Evolutionary conservation across 2,797 vertebrate species (phyloP).

Genomic region (Propithecus deckenii): DNA sequence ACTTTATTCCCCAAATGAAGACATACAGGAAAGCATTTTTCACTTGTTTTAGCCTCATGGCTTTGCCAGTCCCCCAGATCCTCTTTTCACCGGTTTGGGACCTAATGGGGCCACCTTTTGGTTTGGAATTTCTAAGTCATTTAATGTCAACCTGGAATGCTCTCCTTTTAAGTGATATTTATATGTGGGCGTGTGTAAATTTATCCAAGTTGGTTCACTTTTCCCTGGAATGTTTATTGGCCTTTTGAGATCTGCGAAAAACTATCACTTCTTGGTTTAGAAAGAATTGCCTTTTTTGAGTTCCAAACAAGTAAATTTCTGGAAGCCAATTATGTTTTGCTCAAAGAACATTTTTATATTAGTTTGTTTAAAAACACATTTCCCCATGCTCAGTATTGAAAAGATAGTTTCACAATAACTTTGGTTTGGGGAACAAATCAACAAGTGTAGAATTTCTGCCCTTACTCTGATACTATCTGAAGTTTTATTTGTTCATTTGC

Average conservation of each 20-base stretch:
- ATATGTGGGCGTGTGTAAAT: background rate
- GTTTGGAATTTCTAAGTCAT: background rate
- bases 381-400: background rate
- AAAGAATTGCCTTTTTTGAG: slow-evolving; percentile 21
- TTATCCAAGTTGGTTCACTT: background rate
- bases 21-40: background rate
- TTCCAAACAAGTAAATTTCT: slow-evolving; percentile 26
- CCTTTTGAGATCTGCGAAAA: slow-evolving; percentile 8
- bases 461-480: background rate
- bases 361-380: slow-evolving; percentile 38
- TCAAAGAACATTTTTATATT: slow-evolving; percentile 2
- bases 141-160: background rate
- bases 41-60: background rate
- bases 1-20: background rate
- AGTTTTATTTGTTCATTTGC: background rate
- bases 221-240: slow-evolving; percentile 24
- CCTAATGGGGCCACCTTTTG: background rate
- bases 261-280: background rate
- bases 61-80: background rate
- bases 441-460: background rate
- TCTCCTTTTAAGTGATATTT: background rate
- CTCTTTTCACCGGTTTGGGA: background rate
- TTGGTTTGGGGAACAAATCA: background rate
- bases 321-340: background rate
- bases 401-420: background rate